A percentile compares a stretch with the other conserved stretches of the same genome.
Conservation (phyloP, 1,140 invertebrate genomes). For the Cotesia vestalis region DNA sequence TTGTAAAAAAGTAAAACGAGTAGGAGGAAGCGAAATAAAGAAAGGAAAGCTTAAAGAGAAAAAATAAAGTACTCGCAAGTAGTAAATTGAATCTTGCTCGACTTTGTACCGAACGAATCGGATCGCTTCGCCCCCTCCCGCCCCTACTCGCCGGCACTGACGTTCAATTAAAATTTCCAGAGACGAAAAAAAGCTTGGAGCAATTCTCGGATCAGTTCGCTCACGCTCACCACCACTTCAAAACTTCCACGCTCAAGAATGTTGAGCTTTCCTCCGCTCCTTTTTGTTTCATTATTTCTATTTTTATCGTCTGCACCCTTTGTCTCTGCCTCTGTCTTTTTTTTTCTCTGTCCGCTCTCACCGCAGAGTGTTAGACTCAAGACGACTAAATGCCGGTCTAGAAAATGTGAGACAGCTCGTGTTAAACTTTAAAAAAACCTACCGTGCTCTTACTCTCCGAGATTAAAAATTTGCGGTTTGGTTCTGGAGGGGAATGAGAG, state of each 20-base stretch:
- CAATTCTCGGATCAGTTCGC: slow-evolving; percentile 34
- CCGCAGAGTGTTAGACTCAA: slow-evolving; percentile 15
- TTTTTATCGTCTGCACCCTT: slow-evolving; percentile 1
- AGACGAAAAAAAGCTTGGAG: slow-evolving; percentile 32
- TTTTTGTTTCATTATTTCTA: slow-evolving; percentile 2
- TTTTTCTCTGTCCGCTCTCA: not conserved
- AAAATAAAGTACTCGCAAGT: slow-evolving; percentile 14
- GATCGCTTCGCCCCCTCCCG: slow-evolving; percentile 4
- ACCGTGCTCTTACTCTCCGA: not conserved
- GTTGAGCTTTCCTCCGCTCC: not conserved
- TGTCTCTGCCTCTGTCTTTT: not conserved
- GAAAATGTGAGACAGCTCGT: slow-evolving; percentile 14
- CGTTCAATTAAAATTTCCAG: slow-evolving; percentile 38
- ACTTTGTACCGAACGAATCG: slow-evolving; percentile 33
- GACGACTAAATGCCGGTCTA: slow-evolving; percentile 1
- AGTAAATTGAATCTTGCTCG: slow-evolving; percentile 35
- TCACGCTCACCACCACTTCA: slow-evolving; percentile 21
- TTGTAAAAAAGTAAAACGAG: not conserved
- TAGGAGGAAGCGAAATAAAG: not conserved
- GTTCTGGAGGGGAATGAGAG: not conserved
- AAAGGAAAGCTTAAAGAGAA: slow-evolving; percentile 2
- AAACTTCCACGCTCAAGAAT: slow-evolving; percentile 28
- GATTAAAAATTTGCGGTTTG: slow-evolving; percentile 30
- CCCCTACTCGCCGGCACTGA: slow-evolving; percentile 16
- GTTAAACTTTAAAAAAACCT: not conserved